Evolutionary conservation across 2,113 vertebrate species (phyloP).

Genomic region (Phylloscopus whistleri): DNA sequence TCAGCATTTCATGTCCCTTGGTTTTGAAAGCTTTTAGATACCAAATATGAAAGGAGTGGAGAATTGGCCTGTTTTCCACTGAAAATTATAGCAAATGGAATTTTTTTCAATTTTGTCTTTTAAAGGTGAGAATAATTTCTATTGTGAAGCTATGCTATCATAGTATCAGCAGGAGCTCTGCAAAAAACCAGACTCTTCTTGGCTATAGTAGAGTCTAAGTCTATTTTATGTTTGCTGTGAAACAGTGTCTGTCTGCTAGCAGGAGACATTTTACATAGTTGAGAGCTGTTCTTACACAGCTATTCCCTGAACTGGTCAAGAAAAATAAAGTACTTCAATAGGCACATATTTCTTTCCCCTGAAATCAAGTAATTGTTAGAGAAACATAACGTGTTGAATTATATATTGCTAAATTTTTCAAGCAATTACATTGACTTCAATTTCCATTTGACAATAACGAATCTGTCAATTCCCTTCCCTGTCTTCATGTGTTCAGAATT

Average conservation of each 20-base stretch:
- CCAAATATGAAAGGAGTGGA: conserved; percentile 5
- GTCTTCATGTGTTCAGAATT: background rate
- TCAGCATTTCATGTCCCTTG: background rate
- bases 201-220: background rate
- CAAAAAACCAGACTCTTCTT: background rate
- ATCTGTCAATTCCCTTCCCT: background rate
- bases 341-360: conserved; percentile 2
- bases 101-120: conserved; percentile 8
- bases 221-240: background rate
- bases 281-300: conserved; percentile 6
- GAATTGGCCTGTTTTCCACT: conserved; percentile 45
- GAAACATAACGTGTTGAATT: background rate
- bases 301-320: conserved; percentile 23
- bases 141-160: background rate
- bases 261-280: conserved; percentile 17
- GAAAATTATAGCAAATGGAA: conserved; percentile 29
- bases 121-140: conserved; percentile 1
- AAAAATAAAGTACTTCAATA: conserved; percentile 7
- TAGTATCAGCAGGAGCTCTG: background rate
- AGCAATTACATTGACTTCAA: background rate
- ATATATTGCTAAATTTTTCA: conserved; percentile 23
- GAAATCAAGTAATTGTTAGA: conserved; percentile 34
- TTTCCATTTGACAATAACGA: background rate
- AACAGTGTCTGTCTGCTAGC: background rate
- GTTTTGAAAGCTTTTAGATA: conserved; percentile 22